These are phyloP conservation scores for Torymus tubicola DNA, from an alignment of 2,888 invertebrate genomes.

Conservation along the genomic window DNA sequence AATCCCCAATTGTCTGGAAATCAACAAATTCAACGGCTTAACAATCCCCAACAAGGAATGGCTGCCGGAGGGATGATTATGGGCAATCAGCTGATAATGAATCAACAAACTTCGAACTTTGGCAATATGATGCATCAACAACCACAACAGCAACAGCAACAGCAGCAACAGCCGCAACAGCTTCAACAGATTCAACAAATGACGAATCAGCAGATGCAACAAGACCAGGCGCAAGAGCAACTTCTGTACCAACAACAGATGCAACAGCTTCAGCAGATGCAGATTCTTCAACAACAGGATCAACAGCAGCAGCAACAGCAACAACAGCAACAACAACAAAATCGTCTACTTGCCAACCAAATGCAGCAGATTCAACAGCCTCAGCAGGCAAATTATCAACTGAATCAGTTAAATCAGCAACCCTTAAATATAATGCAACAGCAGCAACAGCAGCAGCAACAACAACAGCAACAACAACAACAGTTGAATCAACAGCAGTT, in stretches of 20 bases:
- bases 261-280: conserved; percentile 69
- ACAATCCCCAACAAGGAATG: conserved; percentile 68
- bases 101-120: conserved; percentile 70
- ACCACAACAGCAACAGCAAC: conserved; percentile 70
- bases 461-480: conserved; percentile 55
- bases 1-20: conserved; percentile 69
- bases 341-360: conserved; percentile 65
- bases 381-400: conserved; percentile 61
- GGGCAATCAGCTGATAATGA: conserved; percentile 72
- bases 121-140: conserved; percentile 66
- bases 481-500: conserved; percentile 66
- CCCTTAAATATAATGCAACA: conserved; percentile 69
- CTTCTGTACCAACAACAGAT: conserved; percentile 69
- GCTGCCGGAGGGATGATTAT: conserved; percentile 71
- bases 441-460: conserved; percentile 63
- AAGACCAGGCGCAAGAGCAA: conserved; percentile 68
- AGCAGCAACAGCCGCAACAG: conserved; percentile 66
- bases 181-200: conserved; percentile 68
- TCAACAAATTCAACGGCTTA: conserved; percentile 69
- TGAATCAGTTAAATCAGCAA: conserved; percentile 64
- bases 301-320: conserved; percentile 64
- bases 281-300: conserved; percentile 67
- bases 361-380: conserved; percentile 64
- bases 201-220: conserved; percentile 66
- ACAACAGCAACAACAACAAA: conserved; percentile 60